Base-by-base conservation (phyloP, 2,113 vertebrate species). In the Cynocephalus volans region DNA sequence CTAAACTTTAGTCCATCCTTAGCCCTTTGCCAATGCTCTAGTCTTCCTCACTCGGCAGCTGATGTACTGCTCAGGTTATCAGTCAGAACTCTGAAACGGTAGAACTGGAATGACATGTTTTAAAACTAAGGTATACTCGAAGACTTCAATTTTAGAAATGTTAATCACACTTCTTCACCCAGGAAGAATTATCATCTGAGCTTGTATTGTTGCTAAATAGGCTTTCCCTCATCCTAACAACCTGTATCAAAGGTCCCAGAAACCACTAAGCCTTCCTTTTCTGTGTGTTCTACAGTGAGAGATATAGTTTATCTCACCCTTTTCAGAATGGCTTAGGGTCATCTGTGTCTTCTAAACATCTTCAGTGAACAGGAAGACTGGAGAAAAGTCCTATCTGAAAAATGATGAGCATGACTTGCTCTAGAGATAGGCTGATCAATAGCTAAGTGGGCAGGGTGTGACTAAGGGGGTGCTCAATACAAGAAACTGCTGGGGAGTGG, bases 81-180 rank as follows among this genome's bases (percentile, higher is more conserved):
- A 17, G 48, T 45, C 76, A 81, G 24, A 95, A 87, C 21, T 54
- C 70, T 54, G 36, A 81, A 73, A 95, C 48, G n/a, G 65, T 33
- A 81, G 28, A 69, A 92, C 28, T 60, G 62, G 69, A 89, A 89
- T 6, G 73, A 86, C 33, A 21, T 8, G 13, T 45, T 79, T 95
- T 89, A 48, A 94, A 88, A 86, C 67, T 13, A 89, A 92, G 54
- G 52, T 41, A 41, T 41, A 70, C 58, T 77, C 54, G 13, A 86
- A 87, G 77, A 80, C 48, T 86, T 87, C 67, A 52, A 58, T 69
- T 94, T 90, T 72, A 72, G 69, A 92, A 97, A 97, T 21, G 80
- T 58, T 45, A 52, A 87, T n/a, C 73, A 93, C 26, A 73, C 18
- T 69, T 83, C 90, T 93, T 92, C 67, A 54, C 4, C 28, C 1